These are phyloP conservation scores for Sphaerophoria taeniata DNA, from an alignment of 2,888 invertebrate genomes.

Conservation along the genomic window DNA sequence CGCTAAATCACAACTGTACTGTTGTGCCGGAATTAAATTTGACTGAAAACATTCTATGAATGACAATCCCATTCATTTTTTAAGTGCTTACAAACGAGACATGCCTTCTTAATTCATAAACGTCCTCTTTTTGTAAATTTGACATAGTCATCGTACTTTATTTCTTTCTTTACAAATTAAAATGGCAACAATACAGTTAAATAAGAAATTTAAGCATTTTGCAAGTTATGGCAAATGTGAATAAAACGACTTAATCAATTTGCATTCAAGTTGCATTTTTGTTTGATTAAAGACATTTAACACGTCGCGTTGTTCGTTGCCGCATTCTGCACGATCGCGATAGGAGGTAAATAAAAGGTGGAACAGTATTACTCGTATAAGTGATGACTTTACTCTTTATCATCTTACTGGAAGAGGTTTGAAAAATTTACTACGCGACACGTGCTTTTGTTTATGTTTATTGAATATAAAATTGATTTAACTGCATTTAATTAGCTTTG, in stretches of 20 bases:
- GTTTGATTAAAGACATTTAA: constrained; percentile 13
- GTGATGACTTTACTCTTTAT: neutral
- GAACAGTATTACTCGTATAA: neutral
- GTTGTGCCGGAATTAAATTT: neutral
- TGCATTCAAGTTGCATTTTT: constrained; percentile 35
- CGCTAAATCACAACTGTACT: neutral
- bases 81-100: neutral
- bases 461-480: constrained; percentile 36
- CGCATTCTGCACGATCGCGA: no score
- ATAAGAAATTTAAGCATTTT: neutral
- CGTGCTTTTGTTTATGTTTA: constrained; percentile 42
- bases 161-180: neutral
- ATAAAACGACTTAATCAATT: constrained; percentile 23
- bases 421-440: neutral
- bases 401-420: neutral
- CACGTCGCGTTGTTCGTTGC: no score
- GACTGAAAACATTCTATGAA: no score
- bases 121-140: neutral
- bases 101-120: neutral
- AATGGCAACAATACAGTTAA: neutral
- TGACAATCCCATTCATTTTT: constrained; percentile 1
- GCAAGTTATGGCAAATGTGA: neutral
- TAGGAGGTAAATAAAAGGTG: neutral
- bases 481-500: constrained; percentile 1
- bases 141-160: neutral